Percentiles rank a stretch among this genome's conserved stretches.
Evolutionary conservation across 2,888 invertebrate genomes (phyloP).

Genomic region (Lucinisca nassula): DNA sequence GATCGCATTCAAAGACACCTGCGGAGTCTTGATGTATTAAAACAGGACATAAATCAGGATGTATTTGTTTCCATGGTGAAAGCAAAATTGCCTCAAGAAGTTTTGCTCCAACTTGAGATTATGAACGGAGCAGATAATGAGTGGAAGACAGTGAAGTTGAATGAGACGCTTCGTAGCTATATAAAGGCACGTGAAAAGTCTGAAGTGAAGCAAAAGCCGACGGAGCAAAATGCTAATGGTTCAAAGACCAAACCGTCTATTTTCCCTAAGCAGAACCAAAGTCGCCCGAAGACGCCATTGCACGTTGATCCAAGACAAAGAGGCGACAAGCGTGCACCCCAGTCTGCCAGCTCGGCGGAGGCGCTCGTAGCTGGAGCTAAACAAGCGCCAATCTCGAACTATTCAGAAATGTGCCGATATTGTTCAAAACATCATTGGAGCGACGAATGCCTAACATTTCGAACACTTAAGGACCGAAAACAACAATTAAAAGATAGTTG

Average conservation of each 20-base stretch:
- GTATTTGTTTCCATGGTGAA: constrained; percentile 39
- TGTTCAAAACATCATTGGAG: constrained; percentile 17
- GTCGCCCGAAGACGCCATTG: background rate
- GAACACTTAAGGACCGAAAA: background rate
- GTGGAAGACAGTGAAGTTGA: constrained; percentile 12
- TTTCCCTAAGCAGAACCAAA: background rate
- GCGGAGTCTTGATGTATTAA: constrained; percentile 27
- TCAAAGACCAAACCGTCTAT: background rate
- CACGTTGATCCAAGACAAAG: background rate
- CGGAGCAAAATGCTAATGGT: background rate
- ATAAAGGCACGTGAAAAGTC: constrained; percentile 17
- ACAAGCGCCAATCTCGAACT: background rate
- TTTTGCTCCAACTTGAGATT: constrained; percentile 26
- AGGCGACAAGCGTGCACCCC: background rate
- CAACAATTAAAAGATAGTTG: constrained; percentile 11
- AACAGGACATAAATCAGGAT: constrained; percentile 34
- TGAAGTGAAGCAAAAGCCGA: background rate
- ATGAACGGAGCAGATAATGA: constrained; percentile 13
- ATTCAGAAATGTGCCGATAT: constrained; percentile 7
- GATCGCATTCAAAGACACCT: constrained; percentile 31
- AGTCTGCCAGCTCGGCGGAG: too few relatives aligned
- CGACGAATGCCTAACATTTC: background rate
- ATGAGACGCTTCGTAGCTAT: background rate
- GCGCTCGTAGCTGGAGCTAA: background rate
- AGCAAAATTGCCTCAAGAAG: constrained; percentile 26